Conservation (phyloP, 2,113 vertebrate species). For the Hemiprocne comata region DNA sequence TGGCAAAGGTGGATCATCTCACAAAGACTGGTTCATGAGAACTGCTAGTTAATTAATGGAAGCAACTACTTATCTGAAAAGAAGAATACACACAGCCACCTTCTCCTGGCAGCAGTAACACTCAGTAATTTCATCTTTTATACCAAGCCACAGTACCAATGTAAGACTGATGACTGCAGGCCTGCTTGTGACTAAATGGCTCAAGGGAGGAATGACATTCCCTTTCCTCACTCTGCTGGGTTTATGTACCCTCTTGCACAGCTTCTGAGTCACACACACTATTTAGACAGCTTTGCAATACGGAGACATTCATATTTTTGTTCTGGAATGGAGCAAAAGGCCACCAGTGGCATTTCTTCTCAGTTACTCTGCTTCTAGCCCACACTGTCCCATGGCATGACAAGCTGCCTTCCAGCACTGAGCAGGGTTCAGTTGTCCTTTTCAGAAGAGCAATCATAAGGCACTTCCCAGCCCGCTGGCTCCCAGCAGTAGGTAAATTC, state of each 20-base stretch:
- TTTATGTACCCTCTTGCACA: not conserved
- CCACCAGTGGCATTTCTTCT: not conserved
- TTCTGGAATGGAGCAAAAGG: not conserved
- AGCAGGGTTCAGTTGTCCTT: not conserved
- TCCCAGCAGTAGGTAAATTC: slow-evolving; percentile 37
- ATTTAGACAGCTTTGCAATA: not conserved
- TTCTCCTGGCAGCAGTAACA: not conserved
- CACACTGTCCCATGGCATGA: not conserved
- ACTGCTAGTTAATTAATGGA: not conserved
- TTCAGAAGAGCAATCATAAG: not conserved
- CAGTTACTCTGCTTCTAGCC: not conserved
- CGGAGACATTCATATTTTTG: not conserved
- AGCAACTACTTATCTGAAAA: not conserved
- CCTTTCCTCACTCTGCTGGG: not conserved
- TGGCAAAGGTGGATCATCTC: not conserved
- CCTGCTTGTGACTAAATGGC: not conserved
- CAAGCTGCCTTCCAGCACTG: not conserved
- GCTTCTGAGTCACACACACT: not conserved
- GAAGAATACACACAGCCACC: not conserved
- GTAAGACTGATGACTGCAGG: not conserved
- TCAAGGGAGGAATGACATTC: not conserved
- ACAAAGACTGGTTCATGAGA: not conserved
- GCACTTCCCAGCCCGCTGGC: not conserved
- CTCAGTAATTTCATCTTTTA: not conserved
- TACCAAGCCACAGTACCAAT: not conserved